Conservation (phyloP, 2,113 vertebrate species). For the Peromyscus polionotus region DNA sequence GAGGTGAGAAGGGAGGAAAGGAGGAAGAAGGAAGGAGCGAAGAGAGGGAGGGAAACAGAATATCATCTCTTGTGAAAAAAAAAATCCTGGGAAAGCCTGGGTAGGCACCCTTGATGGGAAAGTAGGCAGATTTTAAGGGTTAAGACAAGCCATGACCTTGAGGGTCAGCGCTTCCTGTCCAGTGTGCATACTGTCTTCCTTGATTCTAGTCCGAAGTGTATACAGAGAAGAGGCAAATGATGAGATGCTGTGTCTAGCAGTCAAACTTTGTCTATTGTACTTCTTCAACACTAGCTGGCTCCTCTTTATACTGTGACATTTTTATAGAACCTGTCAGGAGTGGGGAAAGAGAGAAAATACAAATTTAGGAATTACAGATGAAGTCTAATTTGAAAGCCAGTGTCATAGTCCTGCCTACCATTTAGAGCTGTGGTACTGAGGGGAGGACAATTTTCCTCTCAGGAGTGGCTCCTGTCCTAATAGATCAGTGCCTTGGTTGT, state of each 20-base stretch:
- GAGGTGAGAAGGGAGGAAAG: background rate
- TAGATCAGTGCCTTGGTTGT: background rate
- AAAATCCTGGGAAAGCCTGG: background rate
- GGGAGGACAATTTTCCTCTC: fast-evolving
- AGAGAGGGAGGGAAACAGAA: background rate
- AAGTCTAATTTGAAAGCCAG: background rate
- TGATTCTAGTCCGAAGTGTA: background rate
- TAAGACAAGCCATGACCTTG: background rate
- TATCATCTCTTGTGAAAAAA: background rate
- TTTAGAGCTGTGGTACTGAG: fast-evolving
- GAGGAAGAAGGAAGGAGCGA: background rate
- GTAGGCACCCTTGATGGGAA: slow-evolving; percentile 24
- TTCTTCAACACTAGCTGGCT: background rate
- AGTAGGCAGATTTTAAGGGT: background rate
- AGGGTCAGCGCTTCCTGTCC: background rate
- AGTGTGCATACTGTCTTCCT: no score
- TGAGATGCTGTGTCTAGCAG: background rate
- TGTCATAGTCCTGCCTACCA: background rate
- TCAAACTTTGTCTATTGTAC: no score
- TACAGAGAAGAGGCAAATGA: background rate
- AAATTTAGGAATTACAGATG: background rate
- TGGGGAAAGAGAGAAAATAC: background rate
- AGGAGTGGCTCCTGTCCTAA: background rate
- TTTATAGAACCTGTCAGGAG: background rate
- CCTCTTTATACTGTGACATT: background rate